Percentiles rank a stretch among this genome's conserved stretches.
These are phyloP conservation scores for Aurelia sp. DNA, from an alignment of 30 jellyfish, hydroid and myxozoan species.

Conservation along the genomic window DNA sequence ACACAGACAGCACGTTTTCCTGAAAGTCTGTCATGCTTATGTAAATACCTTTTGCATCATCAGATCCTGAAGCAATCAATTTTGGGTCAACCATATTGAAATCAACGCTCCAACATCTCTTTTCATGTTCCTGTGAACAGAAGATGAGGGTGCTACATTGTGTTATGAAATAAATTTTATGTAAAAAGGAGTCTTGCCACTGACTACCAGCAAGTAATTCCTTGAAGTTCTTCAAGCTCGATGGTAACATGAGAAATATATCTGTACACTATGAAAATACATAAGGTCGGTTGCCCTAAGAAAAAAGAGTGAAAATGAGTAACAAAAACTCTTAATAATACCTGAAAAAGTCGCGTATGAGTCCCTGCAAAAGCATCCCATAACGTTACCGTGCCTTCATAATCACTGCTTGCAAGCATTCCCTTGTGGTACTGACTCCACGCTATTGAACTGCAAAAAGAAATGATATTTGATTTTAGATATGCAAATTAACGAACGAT, in stretches of 20 bases:
- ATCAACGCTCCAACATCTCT: slow-evolving; percentile 99
- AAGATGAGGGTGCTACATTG: no score
- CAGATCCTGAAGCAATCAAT: slow-evolving; percentile 98
- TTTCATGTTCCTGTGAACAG: slow-evolving; percentile 88
- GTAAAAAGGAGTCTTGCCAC: no score
- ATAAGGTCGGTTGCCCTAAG: no score
- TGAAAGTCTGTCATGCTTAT: no score
- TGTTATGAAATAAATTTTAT: no score
- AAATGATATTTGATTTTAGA: background rate
- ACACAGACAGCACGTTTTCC: no score
- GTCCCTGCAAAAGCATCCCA: slow-evolving; percentile 99
- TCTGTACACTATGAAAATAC: no score
- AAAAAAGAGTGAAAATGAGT: no score
- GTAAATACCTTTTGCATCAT: slow-evolving; percentile 92
- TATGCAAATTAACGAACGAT: no score
- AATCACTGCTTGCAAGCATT: slow-evolving; percentile 99
- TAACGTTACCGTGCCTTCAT: slow-evolving; percentile 97
- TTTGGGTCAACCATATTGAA: slow-evolving; percentile 95
- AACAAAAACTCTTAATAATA: background rate
- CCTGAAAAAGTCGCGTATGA: slow-evolving; percentile 94
- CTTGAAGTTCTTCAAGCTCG: no score
- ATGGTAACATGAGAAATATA: no score
- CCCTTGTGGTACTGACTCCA: slow-evolving; percentile 99
- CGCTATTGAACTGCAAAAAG: slow-evolving; percentile 73
- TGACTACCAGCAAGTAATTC: no score